Percentiles rank a stretch among this genome's conserved stretches.
These are phyloP conservation scores for Lypha dubia DNA, from an alignment of 2,888 invertebrate species.

Conservation along the genomic window DNA sequence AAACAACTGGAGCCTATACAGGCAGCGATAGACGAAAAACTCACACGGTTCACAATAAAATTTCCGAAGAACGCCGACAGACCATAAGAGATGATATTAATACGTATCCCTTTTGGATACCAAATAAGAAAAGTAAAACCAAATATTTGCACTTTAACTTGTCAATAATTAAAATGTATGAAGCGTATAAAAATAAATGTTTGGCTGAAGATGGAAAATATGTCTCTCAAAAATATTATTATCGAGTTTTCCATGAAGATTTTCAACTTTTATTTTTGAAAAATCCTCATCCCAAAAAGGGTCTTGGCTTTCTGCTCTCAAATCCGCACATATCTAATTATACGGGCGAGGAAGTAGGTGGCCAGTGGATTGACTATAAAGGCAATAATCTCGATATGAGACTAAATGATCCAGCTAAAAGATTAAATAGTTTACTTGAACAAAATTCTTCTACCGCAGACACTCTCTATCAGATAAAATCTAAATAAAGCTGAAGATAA, in stretches of 20 bases:
- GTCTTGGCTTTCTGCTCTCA: constrained; percentile 45
- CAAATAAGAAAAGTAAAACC: constrained; percentile 71
- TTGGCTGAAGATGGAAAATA: constrained; percentile 52
- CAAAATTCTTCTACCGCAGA: not conserved
- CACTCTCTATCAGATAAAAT: not conserved
- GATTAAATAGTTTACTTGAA: not conserved
- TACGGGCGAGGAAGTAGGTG: constrained; percentile 73
- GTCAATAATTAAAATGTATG: constrained; percentile 69
- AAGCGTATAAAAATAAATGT: constrained; percentile 69
- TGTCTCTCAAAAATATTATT: constrained; percentile 65
- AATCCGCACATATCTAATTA: constrained; percentile 72
- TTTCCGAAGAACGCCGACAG: constrained; percentile 56
- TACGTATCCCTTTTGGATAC: constrained; percentile 73
- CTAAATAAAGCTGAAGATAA: not conserved
- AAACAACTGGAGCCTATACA: constrained; percentile 69
- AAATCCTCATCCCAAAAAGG: constrained; percentile 37
- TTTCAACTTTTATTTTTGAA: constrained; percentile 71
- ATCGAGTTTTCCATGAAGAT: constrained; percentile 70
- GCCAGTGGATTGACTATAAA: constrained; percentile 65
- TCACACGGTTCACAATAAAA: constrained; percentile 62
- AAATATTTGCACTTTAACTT: constrained; percentile 71
- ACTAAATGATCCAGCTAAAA: constrained; percentile 8
- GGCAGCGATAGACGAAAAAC: constrained; percentile 66
- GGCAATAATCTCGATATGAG: constrained; percentile 36
- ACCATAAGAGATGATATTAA: constrained; percentile 67